These are phyloP conservation scores for Poeciliopsis paucimaculata DNA, from an alignment of 2,797 vertebrate species.

Conservation along the genomic window DNA sequence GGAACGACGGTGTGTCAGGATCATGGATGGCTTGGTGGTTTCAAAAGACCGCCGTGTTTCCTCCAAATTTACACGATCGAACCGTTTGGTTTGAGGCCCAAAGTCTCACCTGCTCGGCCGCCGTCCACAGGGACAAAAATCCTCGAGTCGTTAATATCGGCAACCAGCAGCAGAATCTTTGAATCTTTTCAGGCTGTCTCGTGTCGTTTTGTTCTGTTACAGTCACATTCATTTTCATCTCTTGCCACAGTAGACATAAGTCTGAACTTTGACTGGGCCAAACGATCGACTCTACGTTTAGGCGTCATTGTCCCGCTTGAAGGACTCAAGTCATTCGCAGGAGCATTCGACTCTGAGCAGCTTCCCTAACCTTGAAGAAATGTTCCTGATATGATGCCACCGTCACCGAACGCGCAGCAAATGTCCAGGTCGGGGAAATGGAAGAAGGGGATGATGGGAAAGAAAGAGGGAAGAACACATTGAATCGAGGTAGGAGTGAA, in stretches of 20 bases:
- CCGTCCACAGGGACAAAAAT: background rate
- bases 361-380: too few species aligned
- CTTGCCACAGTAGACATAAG: background rate
- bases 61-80: background rate
- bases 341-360: background rate
- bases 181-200: background rate
- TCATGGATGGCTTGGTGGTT: conserved; percentile 38
- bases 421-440: background rate
- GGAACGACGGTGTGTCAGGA: background rate
- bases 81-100: background rate
- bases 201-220: background rate
- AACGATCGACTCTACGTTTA: background rate
- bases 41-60: conserved; percentile 57
- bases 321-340: background rate
- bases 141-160: background rate
- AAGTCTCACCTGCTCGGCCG: background rate
- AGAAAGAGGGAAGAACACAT: background rate
- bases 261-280: background rate
- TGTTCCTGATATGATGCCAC: background rate
- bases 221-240: background rate
- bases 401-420: background rate
- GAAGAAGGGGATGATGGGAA: background rate
- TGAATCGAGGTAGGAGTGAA: background rate
- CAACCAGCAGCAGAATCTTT: background rate
- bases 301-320: background rate